phyloP scores from a whole-genome alignment of 2,888 invertebrate species.

The Tubulanus polymorphus region DNA sequence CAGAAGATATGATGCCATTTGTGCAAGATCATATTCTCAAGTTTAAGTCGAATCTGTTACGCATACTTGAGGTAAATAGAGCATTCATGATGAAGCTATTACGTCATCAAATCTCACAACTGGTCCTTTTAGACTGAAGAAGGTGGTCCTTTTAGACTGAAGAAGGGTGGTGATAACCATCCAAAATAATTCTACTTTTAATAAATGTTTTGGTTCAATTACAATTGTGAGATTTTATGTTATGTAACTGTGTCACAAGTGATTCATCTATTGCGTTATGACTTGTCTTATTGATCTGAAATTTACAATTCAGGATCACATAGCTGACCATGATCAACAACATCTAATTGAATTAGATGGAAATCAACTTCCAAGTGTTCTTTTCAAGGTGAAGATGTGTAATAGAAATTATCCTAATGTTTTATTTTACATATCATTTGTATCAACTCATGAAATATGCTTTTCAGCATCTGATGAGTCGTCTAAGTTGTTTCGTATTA shows the following conservation, averaged over 20 bases:
- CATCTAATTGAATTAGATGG: slow-evolving; percentile 50
- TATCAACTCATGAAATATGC: neutral
- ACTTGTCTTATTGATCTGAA: too few species aligned
- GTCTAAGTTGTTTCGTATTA: slow-evolving; percentile 44
- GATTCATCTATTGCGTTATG: too few species aligned
- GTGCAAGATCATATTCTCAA: slow-evolving; percentile 38
- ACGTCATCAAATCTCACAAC: too few species aligned
- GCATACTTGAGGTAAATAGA: slow-evolving; percentile 43
- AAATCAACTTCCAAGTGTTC: slow-evolving; percentile 35
- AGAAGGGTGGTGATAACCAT: too few species aligned
- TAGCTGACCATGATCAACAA: slow-evolving; percentile 52
- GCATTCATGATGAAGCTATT: too few species aligned
- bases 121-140: too few species aligned
- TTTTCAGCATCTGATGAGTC: slow-evolving; percentile 42
- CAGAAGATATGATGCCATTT: slow-evolving; percentile 47
- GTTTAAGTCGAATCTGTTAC: slow-evolving; percentile 45
- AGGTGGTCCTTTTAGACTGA: too few species aligned
- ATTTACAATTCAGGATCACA: slow-evolving; percentile 46
- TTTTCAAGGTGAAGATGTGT: slow-evolving; percentile 40
- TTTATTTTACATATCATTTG: neutral
- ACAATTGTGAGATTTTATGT: too few species aligned
- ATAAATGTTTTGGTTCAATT: too few species aligned
- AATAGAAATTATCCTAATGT: neutral
- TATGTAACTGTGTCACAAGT: too few species aligned
- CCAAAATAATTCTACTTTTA: too few species aligned